phyloP scores from a whole-genome alignment of 1,140 invertebrate genomes.

The Schmidtea mediterranea region DNA sequence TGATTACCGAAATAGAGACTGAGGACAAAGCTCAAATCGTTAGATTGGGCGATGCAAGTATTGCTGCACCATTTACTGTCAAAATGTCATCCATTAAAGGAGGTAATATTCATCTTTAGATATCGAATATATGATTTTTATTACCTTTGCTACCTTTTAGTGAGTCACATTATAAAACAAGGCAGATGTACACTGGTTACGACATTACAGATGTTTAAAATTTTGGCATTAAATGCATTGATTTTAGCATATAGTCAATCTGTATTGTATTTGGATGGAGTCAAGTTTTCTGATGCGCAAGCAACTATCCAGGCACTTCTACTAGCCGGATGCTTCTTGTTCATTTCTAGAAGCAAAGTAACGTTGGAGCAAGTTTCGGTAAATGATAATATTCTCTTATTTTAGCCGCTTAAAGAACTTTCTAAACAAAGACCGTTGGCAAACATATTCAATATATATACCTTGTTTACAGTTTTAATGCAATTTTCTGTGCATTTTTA shows the following conservation, averaged over 20 bases:
- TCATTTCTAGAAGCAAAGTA: slow-evolving; percentile 3
- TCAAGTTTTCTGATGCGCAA: slow-evolving; percentile 88
- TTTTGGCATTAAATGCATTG: slow-evolving; percentile 84
- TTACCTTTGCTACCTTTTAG: too few relatives aligned
- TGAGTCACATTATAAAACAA: slow-evolving; percentile 95
- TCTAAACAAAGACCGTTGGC: slow-evolving; percentile 76
- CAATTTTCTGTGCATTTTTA: slow-evolving; percentile 86
- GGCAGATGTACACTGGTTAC: slow-evolving; percentile 91
- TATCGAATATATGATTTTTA: background rate
- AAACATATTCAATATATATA: slow-evolving; percentile 96
- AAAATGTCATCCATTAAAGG: slow-evolving; percentile 48
- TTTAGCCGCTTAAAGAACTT: slow-evolving; percentile 59
- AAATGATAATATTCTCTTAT: too few relatives aligned
- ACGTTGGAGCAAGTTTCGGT: too few relatives aligned
- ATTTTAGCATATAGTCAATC: slow-evolving; percentile 93
- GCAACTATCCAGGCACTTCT: slow-evolving; percentile 52
- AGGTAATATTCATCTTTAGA: background rate
- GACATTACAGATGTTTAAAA: slow-evolving; percentile 99
- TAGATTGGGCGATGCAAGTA: slow-evolving; percentile 84
- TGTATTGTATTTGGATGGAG: slow-evolving; percentile 82
- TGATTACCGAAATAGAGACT: background rate
- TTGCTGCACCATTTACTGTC: slow-evolving; percentile 93
- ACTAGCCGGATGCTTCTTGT: slow-evolving; percentile 2
- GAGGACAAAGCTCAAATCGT: slow-evolving; percentile 60
- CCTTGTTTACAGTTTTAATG: slow-evolving; percentile 64